Conservation (phyloP, 2,888 invertebrate genomes). For the Rhamnusium bicolor region DNA sequence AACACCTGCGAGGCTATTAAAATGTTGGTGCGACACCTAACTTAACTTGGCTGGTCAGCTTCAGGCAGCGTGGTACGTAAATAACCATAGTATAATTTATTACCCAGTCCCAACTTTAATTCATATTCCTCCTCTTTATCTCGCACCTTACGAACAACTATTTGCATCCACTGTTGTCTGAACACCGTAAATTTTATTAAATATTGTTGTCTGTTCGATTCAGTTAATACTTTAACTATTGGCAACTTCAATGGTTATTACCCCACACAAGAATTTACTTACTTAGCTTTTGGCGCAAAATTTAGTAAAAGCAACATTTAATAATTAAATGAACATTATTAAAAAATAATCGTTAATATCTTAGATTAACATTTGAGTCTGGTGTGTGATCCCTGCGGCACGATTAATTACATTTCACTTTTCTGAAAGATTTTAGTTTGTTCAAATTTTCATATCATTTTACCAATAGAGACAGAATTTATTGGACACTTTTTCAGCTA, state of each 20-base stretch:
- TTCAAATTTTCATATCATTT: too few species aligned
- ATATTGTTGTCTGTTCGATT: constrained; percentile 59
- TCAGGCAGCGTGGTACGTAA: constrained; percentile 55
- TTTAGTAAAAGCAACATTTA: background rate
- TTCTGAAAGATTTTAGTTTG: too few species aligned
- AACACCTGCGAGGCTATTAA: constrained; percentile 63
- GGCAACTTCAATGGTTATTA: constrained; percentile 42
- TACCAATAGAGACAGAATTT: too few species aligned
- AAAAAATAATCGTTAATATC: background rate
- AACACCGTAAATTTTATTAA: constrained; percentile 64
- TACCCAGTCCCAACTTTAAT: constrained; percentile 63
- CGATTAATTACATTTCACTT: background rate
- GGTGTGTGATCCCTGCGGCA: constrained; percentile 6
- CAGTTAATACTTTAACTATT: constrained; percentile 53
- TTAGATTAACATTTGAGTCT: background rate
- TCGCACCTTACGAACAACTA: constrained; percentile 21
- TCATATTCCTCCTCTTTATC: constrained; percentile 58
- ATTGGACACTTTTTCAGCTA: too few species aligned
- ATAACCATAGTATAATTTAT: constrained; percentile 60
- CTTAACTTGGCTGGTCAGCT: constrained; percentile 60
- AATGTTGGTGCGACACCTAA: constrained; percentile 58
- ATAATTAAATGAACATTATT: background rate
- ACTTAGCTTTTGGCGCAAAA: background rate
- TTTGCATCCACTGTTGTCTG: constrained; percentile 58
- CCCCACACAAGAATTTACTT: background rate